A percentile compares a stretch with the other conserved stretches of the same genome.
phyloP scores from a whole-genome alignment of 2,888 invertebrate species.

The Anoplius nigerrimus region DNA sequence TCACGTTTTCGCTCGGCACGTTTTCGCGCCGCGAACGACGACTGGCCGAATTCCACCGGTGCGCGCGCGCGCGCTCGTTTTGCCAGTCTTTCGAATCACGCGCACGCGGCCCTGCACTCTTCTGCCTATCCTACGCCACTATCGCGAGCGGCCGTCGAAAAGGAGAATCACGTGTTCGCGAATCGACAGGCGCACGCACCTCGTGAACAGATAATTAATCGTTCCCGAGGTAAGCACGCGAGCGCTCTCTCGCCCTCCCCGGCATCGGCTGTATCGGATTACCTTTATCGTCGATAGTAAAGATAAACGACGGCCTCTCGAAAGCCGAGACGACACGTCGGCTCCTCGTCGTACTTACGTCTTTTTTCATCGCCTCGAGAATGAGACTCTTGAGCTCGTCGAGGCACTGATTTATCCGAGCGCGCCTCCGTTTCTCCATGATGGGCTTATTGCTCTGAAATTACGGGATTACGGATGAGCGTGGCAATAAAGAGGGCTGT shows the following conservation, averaged over 20 bases:
- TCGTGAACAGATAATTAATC: background rate
- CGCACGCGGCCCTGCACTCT: conserved; percentile 22
- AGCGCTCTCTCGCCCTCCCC: no score
- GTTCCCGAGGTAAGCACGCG: background rate
- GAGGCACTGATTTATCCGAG: conserved; percentile 92
- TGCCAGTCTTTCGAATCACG: no score
- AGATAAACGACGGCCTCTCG: conserved; percentile 1
- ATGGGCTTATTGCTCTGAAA: conserved; percentile 94
- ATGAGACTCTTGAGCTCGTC: conserved; percentile 91
- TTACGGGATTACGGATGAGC: conserved; percentile 33
- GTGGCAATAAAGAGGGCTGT: background rate
- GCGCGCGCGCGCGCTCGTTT: background rate
- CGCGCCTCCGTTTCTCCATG: conserved; percentile 93
- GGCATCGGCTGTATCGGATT: background rate
- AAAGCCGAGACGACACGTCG: background rate
- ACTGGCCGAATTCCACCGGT: conserved; percentile 40
- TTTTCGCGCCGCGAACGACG: conserved; percentile 36
- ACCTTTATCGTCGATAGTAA: conserved; percentile 1
- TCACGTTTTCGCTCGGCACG: conserved; percentile 46
- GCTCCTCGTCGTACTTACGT: conserved; percentile 81
- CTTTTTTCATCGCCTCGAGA: conserved; percentile 90
- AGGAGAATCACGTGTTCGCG: background rate
- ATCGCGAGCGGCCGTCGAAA: background rate
- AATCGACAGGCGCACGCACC: background rate
- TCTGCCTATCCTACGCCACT: conserved; percentile 21